phyloP scores from a whole-genome alignment of 2,888 invertebrate species.

The Cheilosia soror region DNA sequence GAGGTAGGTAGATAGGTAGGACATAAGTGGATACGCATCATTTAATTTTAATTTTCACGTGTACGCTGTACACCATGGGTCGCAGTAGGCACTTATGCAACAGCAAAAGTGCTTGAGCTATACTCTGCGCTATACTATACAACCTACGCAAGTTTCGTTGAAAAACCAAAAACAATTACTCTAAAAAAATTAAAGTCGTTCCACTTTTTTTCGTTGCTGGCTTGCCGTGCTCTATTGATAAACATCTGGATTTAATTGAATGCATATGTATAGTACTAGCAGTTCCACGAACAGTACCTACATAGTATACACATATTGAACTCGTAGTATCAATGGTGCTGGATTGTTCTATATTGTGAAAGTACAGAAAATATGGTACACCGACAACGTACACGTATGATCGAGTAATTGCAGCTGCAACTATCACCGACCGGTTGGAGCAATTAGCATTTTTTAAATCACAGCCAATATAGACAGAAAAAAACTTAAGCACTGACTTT shows the following conservation, averaged over 20 bases:
- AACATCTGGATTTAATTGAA: constrained; percentile 74
- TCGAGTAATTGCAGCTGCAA: constrained; percentile 65
- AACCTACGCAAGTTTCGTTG: constrained; percentile 55
- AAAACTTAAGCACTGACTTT: not conserved
- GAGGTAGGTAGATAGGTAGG: constrained; percentile 60
- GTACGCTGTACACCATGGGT: constrained; percentile 21
- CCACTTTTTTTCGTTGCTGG: constrained; percentile 42
- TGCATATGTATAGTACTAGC: constrained; percentile 38
- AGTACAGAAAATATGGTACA: not conserved
- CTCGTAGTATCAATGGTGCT: not conserved
- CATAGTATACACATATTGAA: constrained; percentile 12
- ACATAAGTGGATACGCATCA: constrained; percentile 74
- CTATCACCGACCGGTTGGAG: constrained; percentile 39
- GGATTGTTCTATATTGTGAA: constrained; percentile 54
- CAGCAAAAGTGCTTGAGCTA: constrained; percentile 32
- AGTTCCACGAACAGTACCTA: constrained; percentile 7
- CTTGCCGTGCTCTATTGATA: constrained; percentile 56
- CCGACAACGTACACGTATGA: not conserved
- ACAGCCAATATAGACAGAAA: constrained; percentile 16
- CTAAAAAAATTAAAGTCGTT: constrained; percentile 66
- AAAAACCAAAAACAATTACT: constrained; percentile 71
- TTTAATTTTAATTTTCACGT: constrained; percentile 73
- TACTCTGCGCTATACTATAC: constrained; percentile 1
- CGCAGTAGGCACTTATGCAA: constrained; percentile 50
- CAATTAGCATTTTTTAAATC: constrained; percentile 67